Base-by-base conservation (phyloP, 2,797 vertebrate species). In the Thamnophis elegans region DNA sequence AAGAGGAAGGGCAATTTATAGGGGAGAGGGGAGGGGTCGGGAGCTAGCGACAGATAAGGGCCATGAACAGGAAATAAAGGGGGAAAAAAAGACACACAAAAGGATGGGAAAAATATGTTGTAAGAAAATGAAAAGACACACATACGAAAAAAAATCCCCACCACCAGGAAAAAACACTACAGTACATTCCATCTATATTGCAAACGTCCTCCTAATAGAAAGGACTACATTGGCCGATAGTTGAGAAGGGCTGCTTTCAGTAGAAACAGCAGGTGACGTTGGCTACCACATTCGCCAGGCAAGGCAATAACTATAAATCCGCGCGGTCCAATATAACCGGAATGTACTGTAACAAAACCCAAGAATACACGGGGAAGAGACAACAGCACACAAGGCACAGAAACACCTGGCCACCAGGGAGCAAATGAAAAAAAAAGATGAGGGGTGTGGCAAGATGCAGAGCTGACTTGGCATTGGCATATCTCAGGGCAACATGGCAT, bases 11-110 rank as follows among this genome's bases (percentile, higher is more conserved):
- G 89, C 68, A 91, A 88, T 91, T 93, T 91, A 91, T 88, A 87
- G 98, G 98, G 92, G 97, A 97, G 94, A 98, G 97, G 59, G 97
- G 97, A 93, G 98, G 98, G 90, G 98, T 97, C 85, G 97, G 97
- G 93, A 98, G 97, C 98, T 98, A 97, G 94, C 85, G 47, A 89
- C 82, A 92, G 58, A 58, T 95, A 94, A 94, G 93, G 96, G 96
- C 97, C 95, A 32, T 55, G 47, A 78, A 90, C 85, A 88, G 95
- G 95, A 93, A 89, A 90, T 20, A 42, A 54, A 85, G 54, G 47
- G 47, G 47, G 5, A 92, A 94, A 28, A 51, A 73, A 62, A 95
- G 88, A 94, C 78, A 96, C 94, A 94, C 95, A 32, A 73, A 91
- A 28, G 56, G 59, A 78, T 25, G 36, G 87, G 88, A 60, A 90